Base-by-base conservation (phyloP, 2,888 invertebrate species). In the Cryptocephalus primarius region DNA sequence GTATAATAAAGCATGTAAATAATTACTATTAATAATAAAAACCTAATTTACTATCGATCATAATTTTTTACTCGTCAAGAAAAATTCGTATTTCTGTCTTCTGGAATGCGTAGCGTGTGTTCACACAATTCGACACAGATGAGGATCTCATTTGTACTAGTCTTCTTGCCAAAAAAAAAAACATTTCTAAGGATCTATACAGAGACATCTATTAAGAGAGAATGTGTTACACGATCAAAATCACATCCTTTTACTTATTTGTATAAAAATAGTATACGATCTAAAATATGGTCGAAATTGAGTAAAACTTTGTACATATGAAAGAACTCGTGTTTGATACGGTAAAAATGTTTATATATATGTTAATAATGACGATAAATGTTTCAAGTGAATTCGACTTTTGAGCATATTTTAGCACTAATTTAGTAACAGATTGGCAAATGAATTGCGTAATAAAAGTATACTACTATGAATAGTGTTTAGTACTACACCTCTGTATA, bases 131-230 rank as follows among this genome's bases (percentile, higher is more conserved):
- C 22, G 31, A 40, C 11, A 43, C 38, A 42, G 46, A 39, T 36
- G 41, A 43, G 36, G 44, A 48, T 48, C 44, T 48, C 48, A 40
- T 44, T 44, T 22, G 31, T 48, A 44, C 48, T 48, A 48, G 48
- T 48, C 48, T 44, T 42, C 48, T 48, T 44, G 48, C 48, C 48
- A 48, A 48, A 48, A 42, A n/a, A n/a, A 47, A 22, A 38, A 34
- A 47, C 8, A 14, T 36, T 32, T 34, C 33, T 22, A 22, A 22
- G 2, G 22, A 22, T 22, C 22, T 34, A 44, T 33, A 10, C 38
- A 11, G 12, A 38, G n/a, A 32, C 36, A 33, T 32, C 32, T 39
- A 38, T 32, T 38, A 32, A 22, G 33, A 33, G 32, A 40, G n/a
- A 39, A 46, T 42, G 11, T 33, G 14, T 9, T 42, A 31, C 42